Evolutionary conservation across 2,888 invertebrate species (phyloP), one percentile per base, ranked within the genome.

Genomic region (Patella caerulea): DNA sequence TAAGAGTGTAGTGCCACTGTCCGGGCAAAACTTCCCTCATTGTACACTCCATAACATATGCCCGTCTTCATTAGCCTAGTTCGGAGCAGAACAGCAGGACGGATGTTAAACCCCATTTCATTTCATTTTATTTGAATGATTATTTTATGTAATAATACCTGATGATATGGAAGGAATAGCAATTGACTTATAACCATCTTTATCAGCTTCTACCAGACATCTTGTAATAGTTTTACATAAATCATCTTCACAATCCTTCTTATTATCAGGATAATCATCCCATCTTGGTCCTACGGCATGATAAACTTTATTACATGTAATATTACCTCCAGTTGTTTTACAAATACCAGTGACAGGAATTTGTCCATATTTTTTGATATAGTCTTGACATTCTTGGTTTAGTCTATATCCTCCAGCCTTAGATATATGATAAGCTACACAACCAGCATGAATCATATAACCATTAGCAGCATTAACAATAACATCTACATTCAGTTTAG

Each of bases 141-240:
- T 45, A 45, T 45, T 9, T 0, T 1, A 9, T 45, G 45, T 9
- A 45, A 9, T 45, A 45, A 45, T 77, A 85, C 85, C 85, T 80
- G 83, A 81, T 75, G 83, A 83, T 69, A 85, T 83, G 2, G 84
- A 82, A 12, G 84, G 81, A 78, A 86, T 83, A 34, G 81, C 86
- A 14, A 86, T 79, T 45, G 76, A 78, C 65, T 54, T 74, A 65
- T 74, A 79, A 0, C 71, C 65, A 17, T 73, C 59, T 12, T 78
- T 75, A 5, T 76, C 70, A 24, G 83, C 83, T 29, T 59, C 75
- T 12, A 45, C 17, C 24, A 86, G 77, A n/a, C 83, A 75, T n/a
- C 83, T 83, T 17, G 55, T 72, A 1, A 86, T 79, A 59, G 84
- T 84, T 7, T 77, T 55, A 24, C 75, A 77, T 14, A 86, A 74